Base-by-base conservation (phyloP, 2,888 invertebrate species). In the Cosmopolites sordidus region DNA sequence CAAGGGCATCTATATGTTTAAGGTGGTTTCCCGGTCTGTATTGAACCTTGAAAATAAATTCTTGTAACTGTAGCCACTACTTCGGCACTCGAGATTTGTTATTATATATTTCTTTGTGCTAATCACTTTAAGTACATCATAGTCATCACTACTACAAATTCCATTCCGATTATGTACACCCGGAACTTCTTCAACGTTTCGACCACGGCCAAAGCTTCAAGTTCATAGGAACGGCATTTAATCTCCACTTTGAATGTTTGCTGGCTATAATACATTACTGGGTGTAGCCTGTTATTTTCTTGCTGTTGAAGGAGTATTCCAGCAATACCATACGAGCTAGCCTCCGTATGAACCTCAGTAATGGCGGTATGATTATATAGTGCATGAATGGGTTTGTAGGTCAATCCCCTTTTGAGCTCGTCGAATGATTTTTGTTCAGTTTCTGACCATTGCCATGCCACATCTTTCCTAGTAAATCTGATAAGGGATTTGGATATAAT, bases 131-230 rank as follows among this genome's bases (percentile, higher is more conserved):
- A 69, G 37, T 0, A 68, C 61, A 17, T 65, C 64, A 41, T 69
- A 71, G 46, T 73, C 0, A 66, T 69, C 0, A 64, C 49, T 1
- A 69, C 57, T 1, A 55, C 62, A 48, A 72, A 72, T 1, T 43
- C 12, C 2, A 62, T 58, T 1, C 66, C 67, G 2, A 66, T 52
- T 0, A 73, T 38, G 51, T 71, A 73, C 0, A 61, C 61, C 9
- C 69, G 58, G 52, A 71, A 72, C 47, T 68, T 65, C 12, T 62
- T 51, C 1, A 72, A 33, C 9, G 64, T 60, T 45, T 60, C 64
- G 0, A 72, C 66, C 0, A 73, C 64, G 0, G 70, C 71, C n/a
- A 73, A 56, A 1, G 62, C 64, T 48, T 73, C 69, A n/a, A 67
- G 50, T 33, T 75, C 73, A 18, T 67, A 68, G 0, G 66, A 66